Conservation (phyloP, 2,888 invertebrate species). For the Macrosoma leucophasiata region DNA sequence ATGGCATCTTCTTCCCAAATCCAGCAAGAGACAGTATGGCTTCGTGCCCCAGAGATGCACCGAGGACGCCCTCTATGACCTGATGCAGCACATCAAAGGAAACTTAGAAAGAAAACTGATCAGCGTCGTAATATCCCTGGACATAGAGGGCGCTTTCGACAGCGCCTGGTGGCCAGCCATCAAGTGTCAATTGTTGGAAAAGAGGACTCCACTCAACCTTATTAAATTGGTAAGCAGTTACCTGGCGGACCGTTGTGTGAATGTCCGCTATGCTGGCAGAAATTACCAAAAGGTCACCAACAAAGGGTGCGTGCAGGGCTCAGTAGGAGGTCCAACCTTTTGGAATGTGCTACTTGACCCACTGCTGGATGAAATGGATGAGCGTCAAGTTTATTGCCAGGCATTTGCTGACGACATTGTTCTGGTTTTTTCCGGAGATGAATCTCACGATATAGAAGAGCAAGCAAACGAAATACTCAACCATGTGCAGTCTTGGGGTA, state of each 20-base stretch:
- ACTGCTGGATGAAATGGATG: too few relatives aligned
- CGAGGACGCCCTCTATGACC: conserved; percentile 23
- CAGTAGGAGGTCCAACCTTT: conserved; percentile 14
- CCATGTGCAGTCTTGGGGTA: conserved; percentile 13
- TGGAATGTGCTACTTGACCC: conserved; percentile 9
- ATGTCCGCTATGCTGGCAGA: conserved; percentile 3
- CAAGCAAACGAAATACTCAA: conserved; percentile 17
- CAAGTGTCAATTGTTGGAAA: background rate
- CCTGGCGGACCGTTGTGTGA: conserved; percentile 11
- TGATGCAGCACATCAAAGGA: conserved; percentile 5
- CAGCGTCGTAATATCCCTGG: conserved; percentile 2
- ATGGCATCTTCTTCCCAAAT: conserved; percentile 13
- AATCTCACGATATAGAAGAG: conserved; percentile 10
- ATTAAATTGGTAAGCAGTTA: conserved; percentile 8
- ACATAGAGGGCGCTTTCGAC: conserved; percentile 10
- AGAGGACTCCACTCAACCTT: conserved; percentile 12
- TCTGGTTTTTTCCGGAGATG: background rate
- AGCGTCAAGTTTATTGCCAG: background rate
- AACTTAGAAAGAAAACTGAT: conserved; percentile 6
- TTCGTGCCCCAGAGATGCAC: conserved; percentile 22
- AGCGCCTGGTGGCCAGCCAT: conserved; percentile 13
- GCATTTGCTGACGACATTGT: background rate
- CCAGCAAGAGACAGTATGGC: conserved; percentile 16
- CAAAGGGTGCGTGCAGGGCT: conserved; percentile 19
- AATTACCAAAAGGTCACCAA: conserved; percentile 2